Conservation (phyloP, 2,113 vertebrate species). For the Oncorhynchus clarkii region DNA sequence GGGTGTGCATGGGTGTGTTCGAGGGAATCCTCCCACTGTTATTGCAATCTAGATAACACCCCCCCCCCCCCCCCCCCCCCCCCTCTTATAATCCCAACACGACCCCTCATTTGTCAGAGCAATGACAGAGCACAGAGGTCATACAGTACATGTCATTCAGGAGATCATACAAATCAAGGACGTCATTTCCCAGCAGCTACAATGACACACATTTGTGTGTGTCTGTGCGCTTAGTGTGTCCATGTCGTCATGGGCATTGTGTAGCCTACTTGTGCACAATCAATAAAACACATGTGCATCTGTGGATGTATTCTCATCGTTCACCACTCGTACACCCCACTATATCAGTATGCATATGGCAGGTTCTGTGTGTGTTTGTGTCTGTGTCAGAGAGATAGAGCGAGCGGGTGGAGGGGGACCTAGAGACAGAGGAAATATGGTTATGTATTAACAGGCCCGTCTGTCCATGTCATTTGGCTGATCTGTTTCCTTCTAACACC, state of each 20-base stretch:
- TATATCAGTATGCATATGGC: neutral
- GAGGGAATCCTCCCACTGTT: no score
- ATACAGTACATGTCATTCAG: conserved; percentile 26
- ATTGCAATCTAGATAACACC: no score
- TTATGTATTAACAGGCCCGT: conserved; percentile 43
- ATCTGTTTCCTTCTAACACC: conserved; percentile 29
- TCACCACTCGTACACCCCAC: neutral
- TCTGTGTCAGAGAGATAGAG: conserved; percentile 20
- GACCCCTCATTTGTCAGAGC: neutral
- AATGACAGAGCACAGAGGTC: no score
- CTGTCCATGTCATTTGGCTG: conserved; percentile 39
- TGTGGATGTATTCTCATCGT: no score
- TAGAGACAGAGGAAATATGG: neutral
- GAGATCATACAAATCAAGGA: neutral
- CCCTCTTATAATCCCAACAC: neutral
- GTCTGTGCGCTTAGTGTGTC: no score
- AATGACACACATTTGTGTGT: no score
- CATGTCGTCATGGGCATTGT: no score
- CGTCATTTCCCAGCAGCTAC: no score
- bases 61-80: neutral
- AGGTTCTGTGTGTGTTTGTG: neutral
- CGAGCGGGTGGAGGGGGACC: neutral
- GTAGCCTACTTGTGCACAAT: no score
- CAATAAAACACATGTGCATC: no score
- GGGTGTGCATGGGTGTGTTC: no score